A percentile compares a stretch with the other conserved stretches of the same genome.
Evolutionary conservation across 2,888 invertebrate species (phyloP).

Genomic region (Hydropsyche betteni): DNA sequence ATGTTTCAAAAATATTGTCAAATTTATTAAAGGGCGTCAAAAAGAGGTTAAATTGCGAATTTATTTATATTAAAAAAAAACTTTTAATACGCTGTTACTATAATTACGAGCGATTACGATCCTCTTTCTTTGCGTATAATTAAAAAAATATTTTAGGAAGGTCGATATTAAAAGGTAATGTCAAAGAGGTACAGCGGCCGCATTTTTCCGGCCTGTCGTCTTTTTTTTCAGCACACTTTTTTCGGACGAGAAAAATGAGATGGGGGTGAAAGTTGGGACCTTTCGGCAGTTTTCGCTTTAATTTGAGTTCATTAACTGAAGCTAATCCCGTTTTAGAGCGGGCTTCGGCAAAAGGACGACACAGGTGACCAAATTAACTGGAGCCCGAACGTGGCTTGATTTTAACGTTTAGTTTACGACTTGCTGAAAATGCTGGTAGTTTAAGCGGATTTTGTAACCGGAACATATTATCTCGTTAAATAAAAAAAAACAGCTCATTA

Average conservation of each 20-base stretch:
- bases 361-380: constrained; percentile 22
- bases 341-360: constrained; percentile 18
- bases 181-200: neutral
- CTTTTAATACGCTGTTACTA: neutral
- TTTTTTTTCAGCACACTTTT: neutral
- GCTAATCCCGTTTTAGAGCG: constrained; percentile 23
- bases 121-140: neutral
- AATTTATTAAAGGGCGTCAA: too few species aligned
- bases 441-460: constrained; percentile 13
- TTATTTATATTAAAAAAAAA: too few species aligned
- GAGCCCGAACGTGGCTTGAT: constrained; percentile 16
- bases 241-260: neutral
- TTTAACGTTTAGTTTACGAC: constrained; percentile 26
- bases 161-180: constrained; percentile 24
- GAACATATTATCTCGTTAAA: constrained; percentile 10
- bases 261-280: neutral
- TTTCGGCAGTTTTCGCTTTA: constrained; percentile 19
- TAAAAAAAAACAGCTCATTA: neutral
- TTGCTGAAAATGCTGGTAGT: constrained; percentile 7
- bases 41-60: neutral
- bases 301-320: constrained; percentile 21
- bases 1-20: too few species aligned
- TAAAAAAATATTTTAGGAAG: constrained; percentile 17
- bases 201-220: neutral
- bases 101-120: constrained; percentile 21